Percentiles rank a stretch among this genome's conserved stretches.
These are phyloP conservation scores for Drosophila melanosoma DNA, from an alignment of 2,888 invertebrate genomes.

Conservation along the genomic window DNA sequence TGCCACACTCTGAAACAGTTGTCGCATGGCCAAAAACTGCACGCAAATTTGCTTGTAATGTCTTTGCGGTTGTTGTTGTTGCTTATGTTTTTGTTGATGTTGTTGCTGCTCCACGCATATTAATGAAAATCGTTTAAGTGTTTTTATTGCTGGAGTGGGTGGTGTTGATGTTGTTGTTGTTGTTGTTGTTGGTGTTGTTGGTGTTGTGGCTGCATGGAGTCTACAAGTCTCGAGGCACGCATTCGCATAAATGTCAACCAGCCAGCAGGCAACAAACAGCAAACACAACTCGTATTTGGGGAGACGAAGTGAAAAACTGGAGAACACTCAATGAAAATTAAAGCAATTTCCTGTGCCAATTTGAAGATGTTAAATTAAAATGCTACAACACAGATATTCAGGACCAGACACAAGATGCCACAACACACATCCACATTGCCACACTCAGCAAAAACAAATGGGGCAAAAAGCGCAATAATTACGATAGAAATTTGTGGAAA, in stretches of 20 bases:
- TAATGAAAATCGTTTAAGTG: conserved; percentile 74
- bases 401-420: conserved; percentile 7
- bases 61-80: conserved; percentile 44
- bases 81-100: conserved; percentile 30
- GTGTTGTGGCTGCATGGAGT: conserved; percentile 18
- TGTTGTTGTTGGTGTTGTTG: neutral
- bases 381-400: conserved; percentile 32
- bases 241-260: conserved; percentile 55
- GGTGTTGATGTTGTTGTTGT: conserved; percentile 2
- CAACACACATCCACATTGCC: neutral
- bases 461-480: neutral
- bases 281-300: conserved; percentile 61
- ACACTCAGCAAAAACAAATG: neutral
- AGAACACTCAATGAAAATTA: conserved; percentile 76
- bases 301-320: conserved; percentile 35
- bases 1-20: conserved; percentile 17
- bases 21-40: conserved; percentile 62
- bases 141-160: conserved; percentile 37
- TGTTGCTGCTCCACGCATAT: conserved; percentile 56
- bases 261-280: conserved; percentile 26
- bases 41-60: conserved; percentile 66
- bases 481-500: neutral
- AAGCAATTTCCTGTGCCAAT: conserved; percentile 81
- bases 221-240: conserved; percentile 54
- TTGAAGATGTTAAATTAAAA: conserved; percentile 76